Percentiles rank a stretch among this genome's conserved stretches.
phyloP scores from a whole-genome alignment of 2,888 invertebrate genomes.

The Nephrocerus scutellatus region DNA sequence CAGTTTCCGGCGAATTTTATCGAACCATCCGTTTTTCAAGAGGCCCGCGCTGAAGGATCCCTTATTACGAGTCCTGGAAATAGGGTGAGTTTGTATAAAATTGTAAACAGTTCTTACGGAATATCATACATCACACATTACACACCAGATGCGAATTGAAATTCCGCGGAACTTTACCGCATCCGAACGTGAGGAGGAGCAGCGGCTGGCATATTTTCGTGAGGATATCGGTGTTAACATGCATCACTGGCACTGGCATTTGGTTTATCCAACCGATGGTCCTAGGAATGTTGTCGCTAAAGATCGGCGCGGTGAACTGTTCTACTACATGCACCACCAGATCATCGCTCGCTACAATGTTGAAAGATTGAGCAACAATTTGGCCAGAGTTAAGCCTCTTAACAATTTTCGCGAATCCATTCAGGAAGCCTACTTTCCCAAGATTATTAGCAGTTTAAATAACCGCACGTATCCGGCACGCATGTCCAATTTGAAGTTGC shows the following conservation, averaged over 20 bases:
- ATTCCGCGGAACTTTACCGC: constrained; percentile 67
- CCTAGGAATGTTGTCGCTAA: constrained; percentile 57
- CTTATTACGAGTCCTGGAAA: constrained; percentile 47
- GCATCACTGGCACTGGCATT: constrained; percentile 86
- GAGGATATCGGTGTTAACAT: constrained; percentile 74
- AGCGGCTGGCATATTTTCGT: constrained; percentile 71
- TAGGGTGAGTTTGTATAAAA: constrained; percentile 47
- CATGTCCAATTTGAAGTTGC: constrained; percentile 52
- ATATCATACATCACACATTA: too few species aligned
- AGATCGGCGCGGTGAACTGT: constrained; percentile 59
- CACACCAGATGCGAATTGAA: too few species aligned
- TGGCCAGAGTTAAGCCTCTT: constrained; percentile 57
- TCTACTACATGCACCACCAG: constrained; percentile 62
- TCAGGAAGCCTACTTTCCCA: constrained; percentile 68
- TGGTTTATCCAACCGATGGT: constrained; percentile 67
- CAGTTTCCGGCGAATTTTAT: constrained; percentile 72
- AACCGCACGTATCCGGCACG: constrained; percentile 64
- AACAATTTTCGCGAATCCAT: constrained; percentile 62
- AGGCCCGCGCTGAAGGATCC: constrained; percentile 59
- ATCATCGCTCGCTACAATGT: constrained; percentile 55
- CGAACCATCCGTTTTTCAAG: constrained; percentile 61
- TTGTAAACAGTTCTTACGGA: too few species aligned
- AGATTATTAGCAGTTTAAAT: constrained; percentile 56
- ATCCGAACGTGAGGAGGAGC: constrained; percentile 61
- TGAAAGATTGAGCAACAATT: constrained; percentile 63